Evolutionary conservation across 2,888 invertebrate genomes (phyloP).

Genomic region (Eremobia ochroleuca): DNA sequence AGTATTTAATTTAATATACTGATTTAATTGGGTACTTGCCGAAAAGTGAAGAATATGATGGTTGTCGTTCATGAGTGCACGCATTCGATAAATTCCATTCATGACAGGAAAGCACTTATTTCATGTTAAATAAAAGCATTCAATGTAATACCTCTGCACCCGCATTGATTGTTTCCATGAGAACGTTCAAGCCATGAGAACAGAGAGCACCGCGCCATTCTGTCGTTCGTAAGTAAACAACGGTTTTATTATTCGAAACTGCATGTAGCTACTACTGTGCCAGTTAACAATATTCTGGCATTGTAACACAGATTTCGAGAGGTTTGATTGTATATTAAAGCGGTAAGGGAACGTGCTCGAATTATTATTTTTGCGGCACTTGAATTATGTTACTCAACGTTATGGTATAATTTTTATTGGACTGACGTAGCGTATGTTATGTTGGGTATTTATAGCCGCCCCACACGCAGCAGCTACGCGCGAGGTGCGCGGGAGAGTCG

Average conservation of each 20-base stretch:
- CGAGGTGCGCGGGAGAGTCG: constrained; percentile 87
- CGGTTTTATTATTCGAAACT: constrained; percentile 65
- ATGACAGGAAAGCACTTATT: constrained; percentile 71
- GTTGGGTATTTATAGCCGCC: constrained; percentile 87
- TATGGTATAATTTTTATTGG: constrained; percentile 76
- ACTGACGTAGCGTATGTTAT: constrained; percentile 81
- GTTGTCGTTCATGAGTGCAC: constrained; percentile 23
- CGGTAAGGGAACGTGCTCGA: constrained; percentile 37
- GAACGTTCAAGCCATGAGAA: constrained; percentile 85
- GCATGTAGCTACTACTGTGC: constrained; percentile 40
- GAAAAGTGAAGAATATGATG: constrained; percentile 7
- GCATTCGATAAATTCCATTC: constrained; percentile 56
- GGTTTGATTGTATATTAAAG: constrained; percentile 49
- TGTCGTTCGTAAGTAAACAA: constrained; percentile 63
- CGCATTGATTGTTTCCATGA: constrained; percentile 87
- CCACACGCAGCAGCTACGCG: constrained; percentile 85
- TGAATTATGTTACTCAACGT: constrained; percentile 73
- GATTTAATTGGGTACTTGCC: background rate
- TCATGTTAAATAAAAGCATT: constrained; percentile 77
- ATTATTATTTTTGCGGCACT: constrained; percentile 64
- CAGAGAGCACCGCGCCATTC: constrained; percentile 79
- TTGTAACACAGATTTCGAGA: constrained; percentile 51
- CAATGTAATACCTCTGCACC: constrained; percentile 79
- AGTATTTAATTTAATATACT: background rate
- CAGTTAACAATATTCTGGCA: constrained; percentile 52